Evolutionary conservation across 2,113 vertebrate genomes (phyloP).

Genomic region (Channa maculata): DNA sequence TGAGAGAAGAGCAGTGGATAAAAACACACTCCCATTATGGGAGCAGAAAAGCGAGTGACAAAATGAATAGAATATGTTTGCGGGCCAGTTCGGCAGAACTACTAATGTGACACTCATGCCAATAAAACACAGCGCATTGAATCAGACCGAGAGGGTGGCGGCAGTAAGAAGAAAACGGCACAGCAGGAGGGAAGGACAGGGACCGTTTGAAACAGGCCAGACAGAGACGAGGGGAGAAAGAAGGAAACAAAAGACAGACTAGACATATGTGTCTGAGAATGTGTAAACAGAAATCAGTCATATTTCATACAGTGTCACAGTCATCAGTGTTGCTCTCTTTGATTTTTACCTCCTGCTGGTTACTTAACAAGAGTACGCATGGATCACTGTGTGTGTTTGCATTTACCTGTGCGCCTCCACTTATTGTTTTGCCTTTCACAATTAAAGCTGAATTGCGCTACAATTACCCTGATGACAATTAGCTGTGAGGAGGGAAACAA

Average conservation of each 20-base stretch:
- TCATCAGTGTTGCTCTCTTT: slow-evolving; percentile 5
- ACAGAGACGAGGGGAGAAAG: slow-evolving; percentile 1
- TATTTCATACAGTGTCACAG: slow-evolving; percentile 23
- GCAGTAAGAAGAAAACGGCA: slow-evolving; percentile 7
- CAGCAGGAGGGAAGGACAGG: not conserved
- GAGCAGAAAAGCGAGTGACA: slow-evolving; percentile 24
- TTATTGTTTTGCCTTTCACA: slow-evolving; percentile 64
- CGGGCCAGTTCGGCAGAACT: slow-evolving; percentile 15
- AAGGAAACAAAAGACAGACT: slow-evolving; percentile 7
- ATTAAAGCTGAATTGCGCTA: slow-evolving; percentile 65
- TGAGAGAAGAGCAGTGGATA: slow-evolving; percentile 15
- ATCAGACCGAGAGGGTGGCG: slow-evolving; percentile 30
- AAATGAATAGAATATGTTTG: slow-evolving; percentile 48
- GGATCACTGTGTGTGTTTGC: slow-evolving; percentile 35
- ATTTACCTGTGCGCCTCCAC: slow-evolving; percentile 29
- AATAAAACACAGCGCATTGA: slow-evolving; percentile 36
- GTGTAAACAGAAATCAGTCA: not conserved
- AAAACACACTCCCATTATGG: slow-evolving; percentile 37
- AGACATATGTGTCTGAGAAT: slow-evolving; percentile 6
- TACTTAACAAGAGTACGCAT: slow-evolving; percentile 37
- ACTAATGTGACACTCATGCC: slow-evolving; percentile 48
- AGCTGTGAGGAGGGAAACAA: slow-evolving; percentile 35
- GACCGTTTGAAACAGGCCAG: slow-evolving; percentile 26
- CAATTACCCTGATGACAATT: slow-evolving; percentile 67
- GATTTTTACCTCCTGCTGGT: slow-evolving; percentile 29